Conservation (phyloP, 2,113 vertebrate genomes). For the Rhynchopsitta pachyrhyncha region DNA sequence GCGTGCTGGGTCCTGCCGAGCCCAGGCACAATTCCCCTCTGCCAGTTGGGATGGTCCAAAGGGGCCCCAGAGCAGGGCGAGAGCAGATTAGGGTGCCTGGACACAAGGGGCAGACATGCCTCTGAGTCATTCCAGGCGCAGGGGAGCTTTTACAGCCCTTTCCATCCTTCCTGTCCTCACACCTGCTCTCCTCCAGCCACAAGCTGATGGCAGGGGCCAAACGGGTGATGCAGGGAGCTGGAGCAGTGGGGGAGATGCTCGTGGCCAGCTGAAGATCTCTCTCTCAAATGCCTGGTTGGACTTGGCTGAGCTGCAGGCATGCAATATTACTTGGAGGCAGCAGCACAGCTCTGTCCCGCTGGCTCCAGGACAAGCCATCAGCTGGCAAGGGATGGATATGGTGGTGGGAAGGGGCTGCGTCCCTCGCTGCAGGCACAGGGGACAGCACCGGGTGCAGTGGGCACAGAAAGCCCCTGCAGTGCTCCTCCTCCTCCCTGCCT, state of each 20-base stretch:
- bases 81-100: not conserved
- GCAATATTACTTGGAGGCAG: not conserved
- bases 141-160: not conserved
- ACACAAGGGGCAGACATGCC: not conserved
- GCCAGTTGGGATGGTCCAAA: not conserved
- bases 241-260: not conserved
- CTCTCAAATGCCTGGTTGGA: rapidly evolving
- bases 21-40: not conserved
- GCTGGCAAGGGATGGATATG: not conserved
- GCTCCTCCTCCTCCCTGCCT: not conserved
- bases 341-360: not conserved
- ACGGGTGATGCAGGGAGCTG: not conserved
- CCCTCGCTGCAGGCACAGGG: not conserved
- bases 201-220: not conserved
- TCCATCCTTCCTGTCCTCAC: not conserved
- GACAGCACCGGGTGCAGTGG: rapidly evolving
- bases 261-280: not conserved
- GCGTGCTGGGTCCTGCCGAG: not conserved
- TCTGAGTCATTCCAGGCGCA: not conserved
- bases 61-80: not conserved
- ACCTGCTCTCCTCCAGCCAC: not conserved
- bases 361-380: not conserved
- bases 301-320: not conserved
- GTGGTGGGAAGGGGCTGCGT: not conserved
- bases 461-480: rapidly evolving